These are phyloP conservation scores for Lepidurus packardi DNA, from an alignment of 1,140 invertebrate genomes.

Conservation along the genomic window DNA sequence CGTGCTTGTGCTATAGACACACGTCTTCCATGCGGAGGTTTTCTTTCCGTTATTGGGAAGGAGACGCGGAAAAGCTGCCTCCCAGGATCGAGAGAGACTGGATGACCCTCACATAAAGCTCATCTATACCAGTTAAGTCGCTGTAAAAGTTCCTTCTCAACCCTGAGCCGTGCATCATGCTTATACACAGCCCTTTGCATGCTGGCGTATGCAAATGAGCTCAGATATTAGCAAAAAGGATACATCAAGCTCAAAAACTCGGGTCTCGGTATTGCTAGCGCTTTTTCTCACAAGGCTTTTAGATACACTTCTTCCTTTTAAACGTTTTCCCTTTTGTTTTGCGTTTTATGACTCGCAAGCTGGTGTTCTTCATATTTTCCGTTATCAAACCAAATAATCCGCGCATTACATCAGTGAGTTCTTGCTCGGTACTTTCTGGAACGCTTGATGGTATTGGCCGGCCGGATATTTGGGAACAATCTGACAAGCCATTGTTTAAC, in stretches of 20 bases:
- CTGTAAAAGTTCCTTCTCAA: slow-evolving; percentile 9
- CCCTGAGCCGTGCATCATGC: not conserved
- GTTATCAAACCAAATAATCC: too few relatives aligned
- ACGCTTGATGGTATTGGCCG: too few relatives aligned
- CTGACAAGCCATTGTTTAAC: not conserved
- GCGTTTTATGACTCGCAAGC: too few relatives aligned
- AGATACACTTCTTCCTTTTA: too few relatives aligned
- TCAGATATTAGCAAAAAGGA: not conserved
- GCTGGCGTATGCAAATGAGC: slow-evolving; percentile 12
- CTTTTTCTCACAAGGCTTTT: too few relatives aligned
- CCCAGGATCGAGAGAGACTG: not conserved
- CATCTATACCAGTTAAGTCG: slow-evolving; percentile 15
- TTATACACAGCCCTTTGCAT: not conserved
- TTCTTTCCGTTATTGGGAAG: not conserved
- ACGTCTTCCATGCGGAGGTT: not conserved
- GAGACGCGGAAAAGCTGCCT: not conserved
- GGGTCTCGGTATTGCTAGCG: too few relatives aligned
- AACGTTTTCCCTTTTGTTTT: too few relatives aligned
- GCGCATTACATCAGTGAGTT: too few relatives aligned
- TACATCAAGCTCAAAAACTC: not conserved
- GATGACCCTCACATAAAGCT: slow-evolving; percentile 15
- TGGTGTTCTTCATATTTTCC: too few relatives aligned
- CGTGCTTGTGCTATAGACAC: slow-evolving; percentile 14
- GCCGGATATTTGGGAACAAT: not conserved
- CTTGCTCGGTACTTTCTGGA: too few relatives aligned